phyloP scores from a whole-genome alignment of 2,888 invertebrate genomes.

The Drosophila prolongata region DNA sequence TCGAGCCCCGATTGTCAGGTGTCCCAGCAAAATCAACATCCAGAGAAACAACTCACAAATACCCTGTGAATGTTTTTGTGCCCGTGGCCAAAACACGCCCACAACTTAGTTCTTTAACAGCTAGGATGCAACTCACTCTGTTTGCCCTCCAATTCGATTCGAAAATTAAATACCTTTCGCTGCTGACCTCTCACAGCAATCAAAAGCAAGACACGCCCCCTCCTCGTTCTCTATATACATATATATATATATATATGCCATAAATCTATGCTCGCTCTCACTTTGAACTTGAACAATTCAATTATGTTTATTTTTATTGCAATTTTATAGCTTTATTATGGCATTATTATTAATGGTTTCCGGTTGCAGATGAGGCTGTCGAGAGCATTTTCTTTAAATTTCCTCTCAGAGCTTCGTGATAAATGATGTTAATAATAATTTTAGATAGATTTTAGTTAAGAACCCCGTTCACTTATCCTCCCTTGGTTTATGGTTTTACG shows the following conservation, averaged over 20 bases:
- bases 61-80: slow-evolving; percentile 46
- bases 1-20: slow-evolving; percentile 25
- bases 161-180: slow-evolving; percentile 5
- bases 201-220: slow-evolving; percentile 34
- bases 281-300: slow-evolving; percentile 50
- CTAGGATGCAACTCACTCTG: slow-evolving; percentile 23
- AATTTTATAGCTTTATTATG: slow-evolving; percentile 47
- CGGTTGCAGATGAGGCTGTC: slow-evolving; percentile 38
- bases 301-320: slow-evolving; percentile 44
- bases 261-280: slow-evolving; percentile 64
- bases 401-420: slow-evolving; percentile 24
- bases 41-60: slow-evolving; percentile 11
- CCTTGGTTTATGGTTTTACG: slow-evolving; percentile 39
- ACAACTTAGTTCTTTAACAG: slow-evolving; percentile 17
- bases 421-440: slow-evolving; percentile 26
- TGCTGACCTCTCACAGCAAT: slow-evolving; percentile 26
- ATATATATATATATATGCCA: slow-evolving; percentile 7
- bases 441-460: slow-evolving; percentile 29
- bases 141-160: slow-evolving; percentile 23
- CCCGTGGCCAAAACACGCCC: slow-evolving; percentile 17
- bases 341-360: slow-evolving; percentile 36
- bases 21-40: slow-evolving; percentile 20
- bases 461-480: slow-evolving; percentile 28
- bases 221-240: slow-evolving; percentile 25
- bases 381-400: slow-evolving; percentile 24